These are phyloP conservation scores for Ptilonorhynchus violaceus DNA, from an alignment of 2,113 vertebrate genomes.

Conservation along the genomic window DNA sequence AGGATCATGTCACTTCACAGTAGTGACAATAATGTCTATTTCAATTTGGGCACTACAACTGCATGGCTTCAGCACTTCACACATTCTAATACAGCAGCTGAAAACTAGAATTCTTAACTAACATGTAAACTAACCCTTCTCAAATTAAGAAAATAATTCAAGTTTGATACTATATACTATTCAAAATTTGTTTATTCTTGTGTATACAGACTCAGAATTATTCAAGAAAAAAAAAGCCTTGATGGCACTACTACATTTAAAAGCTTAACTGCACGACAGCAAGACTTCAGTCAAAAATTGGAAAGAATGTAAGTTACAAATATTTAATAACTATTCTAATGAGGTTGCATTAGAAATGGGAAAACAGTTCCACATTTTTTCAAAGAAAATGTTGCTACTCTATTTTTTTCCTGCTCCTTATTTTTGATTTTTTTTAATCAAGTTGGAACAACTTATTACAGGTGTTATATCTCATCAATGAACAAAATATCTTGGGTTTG, in stretches of 20 bases:
- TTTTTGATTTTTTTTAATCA: neutral
- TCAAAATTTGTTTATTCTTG: neutral
- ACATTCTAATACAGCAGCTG: neutral
- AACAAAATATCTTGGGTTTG: neutral
- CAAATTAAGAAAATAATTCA: neutral
- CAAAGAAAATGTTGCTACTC: neutral
- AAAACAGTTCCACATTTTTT: neutral
- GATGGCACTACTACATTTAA: neutral
- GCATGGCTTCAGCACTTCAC: neutral
- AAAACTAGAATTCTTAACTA: neutral
- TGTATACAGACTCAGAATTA: neutral
- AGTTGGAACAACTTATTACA: neutral
- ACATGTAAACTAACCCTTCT: neutral
- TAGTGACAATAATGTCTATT: neutral
- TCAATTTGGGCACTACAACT: neutral
- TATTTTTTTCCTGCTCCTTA: fast-evolving
- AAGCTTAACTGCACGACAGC: neutral
- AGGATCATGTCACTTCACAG: neutral
- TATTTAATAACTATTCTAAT: neutral
- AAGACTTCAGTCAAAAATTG: neutral
- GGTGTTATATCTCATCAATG: neutral
- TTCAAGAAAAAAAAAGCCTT: neutral
- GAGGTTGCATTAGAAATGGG: neutral
- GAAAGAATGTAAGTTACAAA: neutral
- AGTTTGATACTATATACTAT: neutral